Evolutionary conservation across 2,888 invertebrate genomes (phyloP).

Genomic region (Eledone cirrhosa): DNA sequence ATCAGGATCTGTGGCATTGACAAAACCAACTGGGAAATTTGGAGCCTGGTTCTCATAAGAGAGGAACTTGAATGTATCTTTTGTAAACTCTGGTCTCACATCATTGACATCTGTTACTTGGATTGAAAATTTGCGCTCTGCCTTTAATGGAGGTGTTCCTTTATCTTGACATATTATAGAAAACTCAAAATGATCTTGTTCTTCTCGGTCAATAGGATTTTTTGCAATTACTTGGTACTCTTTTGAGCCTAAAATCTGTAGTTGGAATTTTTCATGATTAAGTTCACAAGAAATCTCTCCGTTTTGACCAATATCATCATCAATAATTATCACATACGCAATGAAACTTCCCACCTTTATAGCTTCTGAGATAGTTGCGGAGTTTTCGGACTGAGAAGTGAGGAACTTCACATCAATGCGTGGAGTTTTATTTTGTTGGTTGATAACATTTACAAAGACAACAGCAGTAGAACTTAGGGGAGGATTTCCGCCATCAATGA

Average conservation of each 20-base stretch:
- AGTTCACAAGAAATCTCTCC: slow-evolving; percentile 52
- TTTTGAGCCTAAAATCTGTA: slow-evolving; percentile 42
- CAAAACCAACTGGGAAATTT: too few species aligned
- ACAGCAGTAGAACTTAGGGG: slow-evolving; percentile 68
- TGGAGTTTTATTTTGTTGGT: slow-evolving; percentile 88
- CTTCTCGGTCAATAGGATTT: slow-evolving; percentile 41
- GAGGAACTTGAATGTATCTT: too few species aligned
- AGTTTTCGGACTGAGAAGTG: slow-evolving; percentile 67
- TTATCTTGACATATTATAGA: slow-evolving; percentile 42
- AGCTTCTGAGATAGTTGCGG: slow-evolving; percentile 66
- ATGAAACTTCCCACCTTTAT: slow-evolving; percentile 90
- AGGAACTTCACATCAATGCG: slow-evolving; percentile 84
- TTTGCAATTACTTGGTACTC: slow-evolving; percentile 40
- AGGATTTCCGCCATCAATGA: slow-evolving; percentile 49
- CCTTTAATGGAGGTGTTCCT: slow-evolving; percentile 37
- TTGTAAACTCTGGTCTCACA: slow-evolving; percentile 15
- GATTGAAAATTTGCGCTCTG: slow-evolving; percentile 37
- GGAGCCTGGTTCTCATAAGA: too few species aligned
- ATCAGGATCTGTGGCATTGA: too few species aligned
- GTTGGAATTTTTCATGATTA: slow-evolving; percentile 44
- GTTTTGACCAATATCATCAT: slow-evolving; percentile 52
- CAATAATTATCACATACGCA: slow-evolving; percentile 85
- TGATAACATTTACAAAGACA: slow-evolving; percentile 70
- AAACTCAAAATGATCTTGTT: slow-evolving; percentile 35
- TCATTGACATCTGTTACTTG: slow-evolving; percentile 43